Evolutionary conservation across 2,888 invertebrate species (phyloP), one percentile per base, ranked within the genome.

Genomic region (Gordius sp.): DNA sequence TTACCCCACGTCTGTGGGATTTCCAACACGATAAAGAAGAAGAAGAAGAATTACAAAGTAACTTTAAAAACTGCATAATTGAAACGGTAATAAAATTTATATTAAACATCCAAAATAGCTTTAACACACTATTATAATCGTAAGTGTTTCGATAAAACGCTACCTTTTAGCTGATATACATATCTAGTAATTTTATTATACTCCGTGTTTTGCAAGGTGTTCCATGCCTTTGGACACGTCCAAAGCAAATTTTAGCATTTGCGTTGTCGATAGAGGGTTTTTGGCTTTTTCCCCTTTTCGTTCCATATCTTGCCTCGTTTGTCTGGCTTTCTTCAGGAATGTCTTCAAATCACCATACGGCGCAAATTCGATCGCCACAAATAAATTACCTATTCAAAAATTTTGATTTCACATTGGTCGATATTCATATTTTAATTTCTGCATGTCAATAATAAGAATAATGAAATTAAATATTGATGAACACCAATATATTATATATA

Each of bases 261-360:
- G 47, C 20, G 47, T 47, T 13, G 47, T 20, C 47, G 47, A 47
- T 4, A 47, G 20, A 8, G 47, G 47, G 4, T 20, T 8, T 20
- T 8, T 20, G 4, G 23, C 4, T 47, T 47, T 47, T n/a, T 47
- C 47, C 4, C 47, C 47, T 20, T 20, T 47, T 47, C 20, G 8
- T 20, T 47, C 47, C 4, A 20, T 4, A 18, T 47, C 47, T 8
- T n/a, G 47, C 20, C 20, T 47, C 20, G 47, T 47, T 20, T 47
- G 47, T n/a, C 47, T 8, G 20, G 47, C 47, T 20, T 47, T 47
- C 20, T 47, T 47, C 8, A 47, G 47, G 20, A 47, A 47, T 8
- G 47, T 47, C 20, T 47, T 47, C 20, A 47, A 20, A 47, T 47
- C 47, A 47, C 47, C 47, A 47, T 47, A 47, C 8, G 47, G 47